Conservation (phyloP, 2,113 vertebrate genomes). For the Peromyscus polionotus region DNA sequence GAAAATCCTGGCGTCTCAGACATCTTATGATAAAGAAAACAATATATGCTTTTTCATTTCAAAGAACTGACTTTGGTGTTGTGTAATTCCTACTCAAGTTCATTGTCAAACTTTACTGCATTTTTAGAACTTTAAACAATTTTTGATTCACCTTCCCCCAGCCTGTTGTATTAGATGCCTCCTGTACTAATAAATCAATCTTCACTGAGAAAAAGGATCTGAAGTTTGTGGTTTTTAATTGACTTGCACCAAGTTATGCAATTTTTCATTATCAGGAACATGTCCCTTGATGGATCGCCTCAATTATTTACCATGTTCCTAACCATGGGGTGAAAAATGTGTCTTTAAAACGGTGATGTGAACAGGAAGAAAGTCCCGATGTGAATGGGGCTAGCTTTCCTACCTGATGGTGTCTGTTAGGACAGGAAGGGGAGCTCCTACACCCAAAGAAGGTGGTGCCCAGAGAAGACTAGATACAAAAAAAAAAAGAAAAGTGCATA, state of each 20-base stretch:
- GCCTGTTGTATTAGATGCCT: conserved; percentile 62
- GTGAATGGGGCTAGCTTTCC: conserved; percentile 18
- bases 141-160: not conserved
- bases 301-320: conserved; percentile 76
- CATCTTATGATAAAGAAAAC: conserved; percentile 54
- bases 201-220: conserved; percentile 73
- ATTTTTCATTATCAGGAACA: conserved; percentile 77
- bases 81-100: conserved; percentile 62
- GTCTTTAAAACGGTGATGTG: conserved; percentile 50
- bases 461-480: not conserved
- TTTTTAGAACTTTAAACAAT: conserved; percentile 66
- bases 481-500: not conserved
- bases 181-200: conserved; percentile 77
- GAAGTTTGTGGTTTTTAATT: conserved; percentile 79
- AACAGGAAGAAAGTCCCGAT: conserved; percentile 34
- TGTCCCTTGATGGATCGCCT: conserved; percentile 76
- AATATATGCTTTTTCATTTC: conserved; percentile 37
- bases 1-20: conserved; percentile 53
- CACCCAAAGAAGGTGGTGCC: not conserved
- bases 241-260: conserved; percentile 76
- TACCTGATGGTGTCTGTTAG: not conserved
- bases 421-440: not conserved
- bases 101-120: conserved; percentile 66
- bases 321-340: conserved; percentile 71
- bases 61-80: conserved; percentile 57